A percentile compares a stretch with the other conserved stretches of the same genome.
Evolutionary conservation across 2,888 invertebrate species (phyloP).

Genomic region (Melinaea marsaeus): DNA sequence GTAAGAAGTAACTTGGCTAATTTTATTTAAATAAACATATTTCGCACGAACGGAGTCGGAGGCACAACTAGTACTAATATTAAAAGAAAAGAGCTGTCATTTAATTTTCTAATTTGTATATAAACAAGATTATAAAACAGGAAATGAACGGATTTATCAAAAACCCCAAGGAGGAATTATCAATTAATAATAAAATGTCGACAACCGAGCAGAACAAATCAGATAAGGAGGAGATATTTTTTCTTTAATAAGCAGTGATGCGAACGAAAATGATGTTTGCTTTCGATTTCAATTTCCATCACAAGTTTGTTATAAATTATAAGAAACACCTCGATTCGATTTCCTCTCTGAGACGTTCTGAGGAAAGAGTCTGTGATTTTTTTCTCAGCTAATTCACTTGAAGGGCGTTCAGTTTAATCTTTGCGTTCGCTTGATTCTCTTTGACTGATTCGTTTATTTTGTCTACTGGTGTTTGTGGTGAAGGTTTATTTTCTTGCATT

Average conservation of each 20-base stretch:
- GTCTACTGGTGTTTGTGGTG: no score
- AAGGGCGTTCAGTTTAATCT: slow-evolving; percentile 2
- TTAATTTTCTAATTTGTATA: no score
- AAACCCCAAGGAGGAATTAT: slow-evolving; percentile 52
- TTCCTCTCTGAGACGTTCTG: slow-evolving; percentile 16
- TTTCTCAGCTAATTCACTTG: slow-evolving; percentile 3
- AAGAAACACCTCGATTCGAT: slow-evolving; percentile 30
- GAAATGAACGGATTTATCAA: no score
- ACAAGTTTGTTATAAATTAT: slow-evolving; percentile 28
- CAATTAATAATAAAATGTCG: slow-evolving; percentile 31
- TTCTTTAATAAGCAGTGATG: slow-evolving; percentile 12
- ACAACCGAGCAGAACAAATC: not conserved
- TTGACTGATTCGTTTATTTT: not conserved
- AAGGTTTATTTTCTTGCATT: not conserved
- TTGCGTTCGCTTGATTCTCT: not conserved
- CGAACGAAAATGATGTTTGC: slow-evolving; percentile 24
- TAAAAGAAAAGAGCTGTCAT: no score
- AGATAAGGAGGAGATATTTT: not conserved
- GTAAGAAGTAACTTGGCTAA: no score
- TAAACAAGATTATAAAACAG: no score
- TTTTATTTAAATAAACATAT: no score
- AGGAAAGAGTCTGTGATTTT: not conserved
- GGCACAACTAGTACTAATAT: no score
- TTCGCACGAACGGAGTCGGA: no score
- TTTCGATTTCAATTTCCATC: slow-evolving; percentile 34